Base-by-base conservation (phyloP, 2,113 vertebrate species). In the Leucopternis melanops region DNA sequence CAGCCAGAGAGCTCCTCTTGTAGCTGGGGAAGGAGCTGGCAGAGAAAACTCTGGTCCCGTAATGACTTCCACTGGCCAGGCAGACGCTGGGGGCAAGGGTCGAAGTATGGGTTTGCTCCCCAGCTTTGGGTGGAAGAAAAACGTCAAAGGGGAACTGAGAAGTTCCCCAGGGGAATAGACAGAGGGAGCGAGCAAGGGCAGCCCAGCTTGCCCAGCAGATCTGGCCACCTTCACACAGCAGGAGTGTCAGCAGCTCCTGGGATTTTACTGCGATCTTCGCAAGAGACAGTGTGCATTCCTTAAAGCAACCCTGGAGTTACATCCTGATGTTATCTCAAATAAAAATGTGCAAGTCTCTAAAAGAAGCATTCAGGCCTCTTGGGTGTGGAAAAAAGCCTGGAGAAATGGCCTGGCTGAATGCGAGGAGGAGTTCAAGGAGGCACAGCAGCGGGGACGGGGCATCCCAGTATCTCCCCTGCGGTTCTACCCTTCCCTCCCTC, bases 261-360 rank as follows among this genome's bases (percentile, higher is more conserved):
- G 36, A 3, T 63, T 42, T 49, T 20, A 3, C 42, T 14, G 63
- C 10, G 8, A 16, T 32, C 65, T 31, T 14, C 8, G 8, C 32
- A 44, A 32, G 61, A 82, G n/a, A 20, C 4, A 13, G 31, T 1
- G 38, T 26, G 8, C 1, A 1, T 4, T 42, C 52, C 86, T 38
- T 8, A 49, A 17, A 62, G 45, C 45, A 23, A 11, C 31, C 61
- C 57, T 5, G 11, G 22, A 50, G 44, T 8, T 31, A 6, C 23
- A 12, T 6, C 52, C 44, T 2, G 10, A 5, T 4, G 15, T 16
- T 13, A 2, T 6, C 62, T 29, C 8, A 13, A 31, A 40, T 25
- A 2, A 16, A 77, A 49, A 17, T 0, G 4, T 6, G 3, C 10
- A 2, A 8, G 31, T 5, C 26, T 50, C 77, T 21, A 10, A 29